These are phyloP conservation scores for Balearica regulorum DNA, from an alignment of 2,797 vertebrate species.

Conservation along the genomic window DNA sequence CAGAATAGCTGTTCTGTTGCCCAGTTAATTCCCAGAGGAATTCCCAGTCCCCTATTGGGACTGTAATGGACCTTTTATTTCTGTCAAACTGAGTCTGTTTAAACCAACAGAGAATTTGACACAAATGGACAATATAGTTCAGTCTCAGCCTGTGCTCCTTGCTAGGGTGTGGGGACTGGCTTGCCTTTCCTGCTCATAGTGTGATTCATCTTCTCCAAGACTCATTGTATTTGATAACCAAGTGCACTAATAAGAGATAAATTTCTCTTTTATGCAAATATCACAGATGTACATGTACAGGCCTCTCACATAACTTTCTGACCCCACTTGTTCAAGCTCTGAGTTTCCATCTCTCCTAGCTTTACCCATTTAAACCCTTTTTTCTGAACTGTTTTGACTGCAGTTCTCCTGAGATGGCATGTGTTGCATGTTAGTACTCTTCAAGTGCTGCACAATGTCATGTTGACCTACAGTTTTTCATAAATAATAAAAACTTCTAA, in stretches of 20 bases:
- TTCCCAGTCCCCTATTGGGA: neutral
- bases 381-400: neutral
- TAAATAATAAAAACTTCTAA: neutral
- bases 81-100: neutral
- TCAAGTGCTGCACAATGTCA: neutral
- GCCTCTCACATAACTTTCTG: neutral
- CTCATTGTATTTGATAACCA: neutral
- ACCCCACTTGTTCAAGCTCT: neutral
- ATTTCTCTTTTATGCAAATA: neutral
- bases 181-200: neutral
- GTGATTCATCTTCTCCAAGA: neutral
- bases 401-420: neutral
- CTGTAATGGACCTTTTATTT: neutral
- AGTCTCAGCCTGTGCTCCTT: neutral
- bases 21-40: neutral
- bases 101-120: neutral
- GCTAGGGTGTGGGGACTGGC: neutral
- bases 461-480: neutral
- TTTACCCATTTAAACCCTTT: neutral
- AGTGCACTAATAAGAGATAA: neutral
- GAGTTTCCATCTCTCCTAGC: neutral
- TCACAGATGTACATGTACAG: neutral
- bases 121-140: neutral
- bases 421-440: neutral
- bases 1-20: neutral